Conservation (phyloP, 2,113 vertebrate genomes). For the Mesocricetus auratus region DNA sequence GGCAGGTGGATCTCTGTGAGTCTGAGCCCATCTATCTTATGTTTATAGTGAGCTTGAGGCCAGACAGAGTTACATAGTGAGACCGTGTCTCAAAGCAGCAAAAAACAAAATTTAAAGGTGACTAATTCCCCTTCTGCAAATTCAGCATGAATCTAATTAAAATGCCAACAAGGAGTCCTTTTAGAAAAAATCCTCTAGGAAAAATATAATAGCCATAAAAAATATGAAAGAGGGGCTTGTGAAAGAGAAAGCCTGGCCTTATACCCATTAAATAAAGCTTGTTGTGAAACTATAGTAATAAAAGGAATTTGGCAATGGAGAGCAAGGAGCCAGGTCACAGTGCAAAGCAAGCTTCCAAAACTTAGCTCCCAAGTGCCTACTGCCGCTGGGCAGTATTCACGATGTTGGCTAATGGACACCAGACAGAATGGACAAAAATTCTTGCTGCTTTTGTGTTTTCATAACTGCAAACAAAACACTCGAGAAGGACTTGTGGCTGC, state of each 20-base stretch:
- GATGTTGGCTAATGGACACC: background rate
- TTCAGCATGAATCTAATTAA: conserved; percentile 63
- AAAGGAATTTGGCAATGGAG: conserved; percentile 1
- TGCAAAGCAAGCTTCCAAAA: conserved; percentile 18
- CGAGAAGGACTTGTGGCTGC: background rate
- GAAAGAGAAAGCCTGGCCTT: background rate
- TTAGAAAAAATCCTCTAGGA: conserved; percentile 56
- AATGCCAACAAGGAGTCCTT: conserved; percentile 55
- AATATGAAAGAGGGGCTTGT: background rate
- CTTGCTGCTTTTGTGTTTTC: background rate
- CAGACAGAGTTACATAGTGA: background rate
- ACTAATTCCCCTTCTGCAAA: background rate
- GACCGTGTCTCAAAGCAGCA: background rate
- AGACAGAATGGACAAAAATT: background rate
- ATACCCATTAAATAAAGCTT: background rate
- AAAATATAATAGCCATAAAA: conserved; percentile 54
- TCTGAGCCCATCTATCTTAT: background rate
- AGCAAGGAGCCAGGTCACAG: background rate
- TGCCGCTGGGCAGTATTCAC: background rate
- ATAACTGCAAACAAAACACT: background rate
- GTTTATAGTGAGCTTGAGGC: background rate
- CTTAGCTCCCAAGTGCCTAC: background rate
- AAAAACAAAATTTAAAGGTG: background rate
- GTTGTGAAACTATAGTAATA: background rate
- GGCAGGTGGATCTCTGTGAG: background rate